phyloP scores from a whole-genome alignment of 37 sponge, comb jelly and placozoan species.

The Spongia lamella region DNA sequence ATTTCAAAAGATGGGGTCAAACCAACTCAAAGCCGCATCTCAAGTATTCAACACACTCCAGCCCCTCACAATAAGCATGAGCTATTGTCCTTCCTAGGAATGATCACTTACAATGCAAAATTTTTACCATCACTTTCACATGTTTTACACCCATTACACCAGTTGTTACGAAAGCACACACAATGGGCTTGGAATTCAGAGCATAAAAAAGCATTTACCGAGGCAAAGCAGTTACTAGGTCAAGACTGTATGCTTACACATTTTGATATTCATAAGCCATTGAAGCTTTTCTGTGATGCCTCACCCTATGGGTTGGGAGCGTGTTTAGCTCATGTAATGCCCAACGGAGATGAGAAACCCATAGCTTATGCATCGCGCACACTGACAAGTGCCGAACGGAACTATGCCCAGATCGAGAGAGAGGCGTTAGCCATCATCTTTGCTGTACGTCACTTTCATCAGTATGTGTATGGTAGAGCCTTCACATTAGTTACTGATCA shows the following conservation, averaged over 20 bases:
- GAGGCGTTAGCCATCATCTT: background rate
- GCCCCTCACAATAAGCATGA: background rate
- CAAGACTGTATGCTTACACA: too few species aligned
- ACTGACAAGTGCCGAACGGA: background rate
- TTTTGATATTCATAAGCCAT: background rate
- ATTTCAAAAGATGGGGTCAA: conserved; percentile 8
- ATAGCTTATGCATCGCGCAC: background rate
- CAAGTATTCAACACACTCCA: background rate
- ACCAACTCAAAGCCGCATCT: background rate
- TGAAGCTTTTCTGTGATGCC: background rate
- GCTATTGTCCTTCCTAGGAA: background rate
- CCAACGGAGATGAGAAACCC: conserved; percentile 2
- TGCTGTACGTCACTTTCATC: background rate
- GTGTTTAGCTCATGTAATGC: background rate
- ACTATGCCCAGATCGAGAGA: background rate
- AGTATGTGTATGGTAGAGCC: background rate
- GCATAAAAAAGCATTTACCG: too few species aligned
- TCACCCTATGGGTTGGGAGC: conserved; percentile 4
- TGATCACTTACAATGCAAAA: background rate
- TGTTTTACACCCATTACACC: background rate
- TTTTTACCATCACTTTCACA: background rate
- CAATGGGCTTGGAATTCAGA: background rate
- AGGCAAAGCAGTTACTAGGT: too few species aligned
- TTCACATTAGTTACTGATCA: background rate
- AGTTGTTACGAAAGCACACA: background rate